Percentiles rank a stretch among this genome's conserved stretches.
Conservation (phyloP, 2,797 vertebrate species). For the Melanotaenia nigrans region DNA sequence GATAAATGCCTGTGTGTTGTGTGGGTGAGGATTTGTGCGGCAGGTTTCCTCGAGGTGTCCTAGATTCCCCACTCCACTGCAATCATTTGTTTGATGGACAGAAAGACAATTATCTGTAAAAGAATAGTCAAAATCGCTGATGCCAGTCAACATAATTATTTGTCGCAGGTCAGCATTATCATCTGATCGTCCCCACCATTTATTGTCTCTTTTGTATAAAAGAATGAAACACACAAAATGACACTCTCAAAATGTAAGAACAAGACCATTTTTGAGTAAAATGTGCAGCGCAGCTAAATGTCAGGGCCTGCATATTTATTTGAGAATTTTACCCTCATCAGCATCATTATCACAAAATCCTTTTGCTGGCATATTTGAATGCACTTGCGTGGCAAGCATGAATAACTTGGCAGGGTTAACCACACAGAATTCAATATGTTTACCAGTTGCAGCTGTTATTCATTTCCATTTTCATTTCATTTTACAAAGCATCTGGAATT, state of each 20-base stretch:
- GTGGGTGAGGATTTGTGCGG: conserved; percentile 37
- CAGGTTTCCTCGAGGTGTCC: conserved; percentile 67
- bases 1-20: conserved; percentile 53
- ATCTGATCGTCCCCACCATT: conserved; percentile 25
- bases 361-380: conserved; percentile 53
- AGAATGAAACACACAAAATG: conserved; percentile 32
- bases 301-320: conserved; percentile 49
- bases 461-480: conserved; percentile 25
- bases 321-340: conserved; percentile 56
- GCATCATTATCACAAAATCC: conserved; percentile 54
- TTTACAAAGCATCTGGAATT: conserved; percentile 20
- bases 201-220: conserved; percentile 23
- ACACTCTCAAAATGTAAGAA: conserved; percentile 40
- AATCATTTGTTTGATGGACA: conserved; percentile 69
- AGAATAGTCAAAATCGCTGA: conserved; percentile 62
- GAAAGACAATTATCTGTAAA: conserved; percentile 66
- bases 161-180: conserved; percentile 64
- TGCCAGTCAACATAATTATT: conserved; percentile 45
- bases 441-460: conserved; percentile 37
- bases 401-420: conserved; percentile 41
- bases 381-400: conserved; percentile 26
- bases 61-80: conserved; percentile 54
- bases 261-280: conserved; percentile 33
- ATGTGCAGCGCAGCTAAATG: conserved; percentile 40
- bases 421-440: conserved; percentile 32